These are phyloP conservation scores for Thereva nobilitata DNA, from an alignment of 2,888 invertebrate species.

Conservation along the genomic window DNA sequence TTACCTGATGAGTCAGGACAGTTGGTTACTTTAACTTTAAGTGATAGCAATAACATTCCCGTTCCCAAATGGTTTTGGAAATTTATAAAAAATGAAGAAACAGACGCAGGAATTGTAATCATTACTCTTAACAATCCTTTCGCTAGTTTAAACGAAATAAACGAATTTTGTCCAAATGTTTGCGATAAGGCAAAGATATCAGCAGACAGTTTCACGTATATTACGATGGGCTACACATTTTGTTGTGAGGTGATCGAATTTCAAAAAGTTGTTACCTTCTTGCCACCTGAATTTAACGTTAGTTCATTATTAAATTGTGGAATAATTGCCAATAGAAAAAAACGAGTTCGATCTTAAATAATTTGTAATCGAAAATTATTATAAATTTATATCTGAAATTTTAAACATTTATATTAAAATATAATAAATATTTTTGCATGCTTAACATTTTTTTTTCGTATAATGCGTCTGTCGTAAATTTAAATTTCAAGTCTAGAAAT, in stretches of 20 bases:
- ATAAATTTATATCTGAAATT: too few species aligned
- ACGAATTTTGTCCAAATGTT: conserved; percentile 46
- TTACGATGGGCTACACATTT: conserved; percentile 47
- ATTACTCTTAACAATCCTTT: conserved; percentile 61
- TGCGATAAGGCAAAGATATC: conserved; percentile 43
- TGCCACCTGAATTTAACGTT: conserved; percentile 35
- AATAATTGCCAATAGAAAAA: too few species aligned
- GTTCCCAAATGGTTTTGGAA: conserved; percentile 61
- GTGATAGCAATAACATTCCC: conserved; percentile 51
- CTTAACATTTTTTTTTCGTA: too few species aligned
- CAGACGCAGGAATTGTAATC: conserved; percentile 58
- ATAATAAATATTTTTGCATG: too few species aligned
- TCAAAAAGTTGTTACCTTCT: conserved; percentile 27
- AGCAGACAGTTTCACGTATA: conserved; percentile 40
- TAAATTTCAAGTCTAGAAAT: too few species aligned
- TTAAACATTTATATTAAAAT: too few species aligned
- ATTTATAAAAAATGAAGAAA: conserved; percentile 55
- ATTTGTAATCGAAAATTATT: too few species aligned
- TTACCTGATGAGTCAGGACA: conserved; percentile 52
- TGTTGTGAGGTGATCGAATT: conserved; percentile 43
- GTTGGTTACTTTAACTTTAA: conserved; percentile 51
- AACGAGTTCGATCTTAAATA: too few species aligned
- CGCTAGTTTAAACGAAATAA: conserved; percentile 35
- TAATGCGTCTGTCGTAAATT: too few species aligned
- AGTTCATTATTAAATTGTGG: conserved; percentile 1